Evolutionary conservation across 2,113 vertebrate genomes (phyloP).

Genomic region (Pelvicachromis taeniatus): DNA sequence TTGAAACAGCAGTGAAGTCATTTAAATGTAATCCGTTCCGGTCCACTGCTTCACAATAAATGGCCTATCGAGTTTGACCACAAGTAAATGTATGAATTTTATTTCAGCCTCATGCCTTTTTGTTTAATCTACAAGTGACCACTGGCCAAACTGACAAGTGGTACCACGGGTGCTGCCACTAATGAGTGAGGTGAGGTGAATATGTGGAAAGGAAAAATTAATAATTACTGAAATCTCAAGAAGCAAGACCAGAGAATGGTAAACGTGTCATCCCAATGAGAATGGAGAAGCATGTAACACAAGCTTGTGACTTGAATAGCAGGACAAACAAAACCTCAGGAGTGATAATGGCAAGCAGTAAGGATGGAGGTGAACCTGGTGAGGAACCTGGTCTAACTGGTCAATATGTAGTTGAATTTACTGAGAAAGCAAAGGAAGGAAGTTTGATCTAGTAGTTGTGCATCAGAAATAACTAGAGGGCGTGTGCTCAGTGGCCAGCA

Average conservation of each 20-base stretch:
- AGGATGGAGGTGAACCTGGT: background rate
- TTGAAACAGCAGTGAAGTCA: background rate
- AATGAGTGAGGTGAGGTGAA: background rate
- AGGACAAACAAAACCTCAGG: background rate
- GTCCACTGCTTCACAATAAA: background rate
- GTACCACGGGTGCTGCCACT: background rate
- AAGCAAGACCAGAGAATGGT: background rate
- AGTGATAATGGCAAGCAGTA: background rate
- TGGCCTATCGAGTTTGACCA: background rate
- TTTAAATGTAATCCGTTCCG: fast-evolving
- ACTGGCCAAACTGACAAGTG: fast-evolving
- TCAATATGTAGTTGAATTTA: background rate
- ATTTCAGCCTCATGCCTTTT: background rate
- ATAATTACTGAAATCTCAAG: background rate
- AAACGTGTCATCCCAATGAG: background rate
- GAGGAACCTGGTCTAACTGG: background rate
- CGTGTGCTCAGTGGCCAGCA: background rate
- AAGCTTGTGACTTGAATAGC: background rate
- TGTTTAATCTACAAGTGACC: background rate
- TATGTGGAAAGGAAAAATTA: fast-evolving
- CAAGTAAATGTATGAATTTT: background rate
- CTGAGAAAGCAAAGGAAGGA: no score
- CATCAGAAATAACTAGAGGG: background rate
- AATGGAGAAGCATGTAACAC: background rate
- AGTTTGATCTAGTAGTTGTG: background rate